Conservation (phyloP, 2,888 invertebrate genomes). For the Anthophora plumipes region DNA sequence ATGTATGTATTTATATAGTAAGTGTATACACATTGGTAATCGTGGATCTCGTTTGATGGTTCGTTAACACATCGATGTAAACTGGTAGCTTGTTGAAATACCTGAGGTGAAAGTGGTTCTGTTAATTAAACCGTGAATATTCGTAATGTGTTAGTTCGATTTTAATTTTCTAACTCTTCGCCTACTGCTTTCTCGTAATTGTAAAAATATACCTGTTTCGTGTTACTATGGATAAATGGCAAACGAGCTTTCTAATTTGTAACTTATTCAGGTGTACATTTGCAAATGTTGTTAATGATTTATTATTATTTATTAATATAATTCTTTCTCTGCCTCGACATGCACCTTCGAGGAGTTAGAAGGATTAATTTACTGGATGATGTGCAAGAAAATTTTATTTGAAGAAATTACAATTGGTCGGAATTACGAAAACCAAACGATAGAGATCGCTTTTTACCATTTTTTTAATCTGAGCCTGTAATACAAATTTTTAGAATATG, state of each 20-base stretch:
- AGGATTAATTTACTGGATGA: too few relatives aligned
- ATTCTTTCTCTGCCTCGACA: too few relatives aligned
- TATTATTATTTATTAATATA: too few relatives aligned
- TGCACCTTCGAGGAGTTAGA: too few relatives aligned
- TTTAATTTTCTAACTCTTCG: not conserved
- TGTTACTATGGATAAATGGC: not conserved
- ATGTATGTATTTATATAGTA: not conserved
- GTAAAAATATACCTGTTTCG: not conserved
- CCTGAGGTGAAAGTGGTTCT: conserved; percentile 2
- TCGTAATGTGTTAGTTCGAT: not conserved
- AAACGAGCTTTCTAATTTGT: not conserved
- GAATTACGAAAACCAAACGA: too few relatives aligned
- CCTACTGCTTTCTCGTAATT: conserved; percentile 21
- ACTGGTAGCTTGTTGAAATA: not conserved
- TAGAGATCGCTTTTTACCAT: too few relatives aligned
- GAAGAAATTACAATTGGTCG: too few relatives aligned
- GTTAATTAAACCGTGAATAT: not conserved
- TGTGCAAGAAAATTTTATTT: too few relatives aligned
- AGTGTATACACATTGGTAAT: not conserved
- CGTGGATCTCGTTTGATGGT: not conserved
- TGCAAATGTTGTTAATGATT: too few relatives aligned
- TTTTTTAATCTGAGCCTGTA: too few relatives aligned
- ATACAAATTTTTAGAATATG: too few relatives aligned
- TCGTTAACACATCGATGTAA: not conserved
- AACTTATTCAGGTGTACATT: not conserved